phyloP scores from a whole-genome alignment of 2,888 invertebrate species.

The Drosophila paramelanica region DNA sequence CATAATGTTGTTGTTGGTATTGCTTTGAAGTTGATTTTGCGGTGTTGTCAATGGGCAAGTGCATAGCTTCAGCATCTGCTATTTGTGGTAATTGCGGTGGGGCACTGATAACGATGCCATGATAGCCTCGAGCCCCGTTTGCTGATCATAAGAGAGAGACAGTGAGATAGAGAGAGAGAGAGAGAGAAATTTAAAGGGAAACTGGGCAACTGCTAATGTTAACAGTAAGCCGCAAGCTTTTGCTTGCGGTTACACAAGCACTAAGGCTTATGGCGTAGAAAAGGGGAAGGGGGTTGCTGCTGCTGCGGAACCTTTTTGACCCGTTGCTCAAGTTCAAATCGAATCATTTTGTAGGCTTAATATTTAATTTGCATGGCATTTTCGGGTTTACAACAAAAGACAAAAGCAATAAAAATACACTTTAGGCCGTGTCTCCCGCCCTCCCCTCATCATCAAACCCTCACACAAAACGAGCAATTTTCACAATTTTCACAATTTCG shows the following conservation, averaged over 20 bases:
- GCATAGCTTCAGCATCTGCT: slow-evolving; percentile 4
- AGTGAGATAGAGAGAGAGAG: no score
- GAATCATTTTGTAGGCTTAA: slow-evolving; percentile 74
- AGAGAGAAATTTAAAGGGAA: no score
- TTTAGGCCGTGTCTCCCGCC: no score
- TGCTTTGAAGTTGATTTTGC: slow-evolving; percentile 49
- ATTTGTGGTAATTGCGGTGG: slow-evolving; percentile 6
- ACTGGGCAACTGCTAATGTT: not conserved
- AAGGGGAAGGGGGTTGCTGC: not conserved
- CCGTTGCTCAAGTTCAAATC: slow-evolving; percentile 46
- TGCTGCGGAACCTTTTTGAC: slow-evolving; percentile 5
- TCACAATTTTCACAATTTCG: slow-evolving; percentile 25
- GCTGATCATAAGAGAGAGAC: no score
- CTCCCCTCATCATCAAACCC: not conserved
- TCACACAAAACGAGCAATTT: slow-evolving; percentile 16
- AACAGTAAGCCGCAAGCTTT: slow-evolving; percentile 46
- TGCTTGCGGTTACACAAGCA: slow-evolving; percentile 22
- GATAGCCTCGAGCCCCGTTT: no score
- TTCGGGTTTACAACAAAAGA: slow-evolving; percentile 28
- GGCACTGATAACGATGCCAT: not conserved
- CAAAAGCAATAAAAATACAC: slow-evolving; percentile 38
- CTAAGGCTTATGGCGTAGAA: no score
- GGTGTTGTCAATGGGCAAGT: slow-evolving; percentile 6
- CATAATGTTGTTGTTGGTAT: slow-evolving; percentile 16
- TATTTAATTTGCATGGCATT: slow-evolving; percentile 73